phyloP scores from a whole-genome alignment of 2,113 vertebrate genomes.

The Gobiocypris rarus region DNA sequence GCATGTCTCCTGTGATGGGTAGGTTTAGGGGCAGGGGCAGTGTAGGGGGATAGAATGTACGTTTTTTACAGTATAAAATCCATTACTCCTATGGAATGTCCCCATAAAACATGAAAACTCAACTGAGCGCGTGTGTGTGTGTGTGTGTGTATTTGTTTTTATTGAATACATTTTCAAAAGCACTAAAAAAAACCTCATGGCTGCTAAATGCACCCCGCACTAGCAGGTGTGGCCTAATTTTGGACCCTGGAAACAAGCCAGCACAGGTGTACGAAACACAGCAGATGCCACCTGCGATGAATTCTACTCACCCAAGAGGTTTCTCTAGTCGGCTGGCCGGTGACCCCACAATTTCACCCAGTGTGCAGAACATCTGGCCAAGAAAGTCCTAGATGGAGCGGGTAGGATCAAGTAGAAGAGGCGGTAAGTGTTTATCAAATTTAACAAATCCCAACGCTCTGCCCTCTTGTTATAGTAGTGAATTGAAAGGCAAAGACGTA shows the following conservation, averaged over 20 bases:
- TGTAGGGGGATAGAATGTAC: too few species aligned
- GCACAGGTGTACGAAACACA: background rate
- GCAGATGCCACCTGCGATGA: background rate
- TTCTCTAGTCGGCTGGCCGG: constrained; percentile 93
- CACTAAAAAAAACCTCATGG: background rate
- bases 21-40: too few species aligned
- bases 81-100: too few species aligned
- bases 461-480: constrained; percentile 39
- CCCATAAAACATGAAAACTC: too few species aligned
- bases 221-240: background rate
- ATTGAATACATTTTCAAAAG: too few species aligned
- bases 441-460: constrained; percentile 28
- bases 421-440: constrained; percentile 14
- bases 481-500: constrained; percentile 71
- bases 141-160: too few species aligned
- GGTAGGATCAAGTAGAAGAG: constrained; percentile 21
- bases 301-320: constrained; percentile 84
- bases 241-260: background rate
- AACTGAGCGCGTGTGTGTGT: too few species aligned
- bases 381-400: constrained; percentile 85
- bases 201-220: background rate
- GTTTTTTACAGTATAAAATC: too few species aligned
- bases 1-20: too few species aligned
- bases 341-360: constrained; percentile 94
- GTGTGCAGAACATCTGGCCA: constrained; percentile 93